Base-by-base conservation (phyloP, 2,888 invertebrate species). In the Mythimna loreyi region DNA sequence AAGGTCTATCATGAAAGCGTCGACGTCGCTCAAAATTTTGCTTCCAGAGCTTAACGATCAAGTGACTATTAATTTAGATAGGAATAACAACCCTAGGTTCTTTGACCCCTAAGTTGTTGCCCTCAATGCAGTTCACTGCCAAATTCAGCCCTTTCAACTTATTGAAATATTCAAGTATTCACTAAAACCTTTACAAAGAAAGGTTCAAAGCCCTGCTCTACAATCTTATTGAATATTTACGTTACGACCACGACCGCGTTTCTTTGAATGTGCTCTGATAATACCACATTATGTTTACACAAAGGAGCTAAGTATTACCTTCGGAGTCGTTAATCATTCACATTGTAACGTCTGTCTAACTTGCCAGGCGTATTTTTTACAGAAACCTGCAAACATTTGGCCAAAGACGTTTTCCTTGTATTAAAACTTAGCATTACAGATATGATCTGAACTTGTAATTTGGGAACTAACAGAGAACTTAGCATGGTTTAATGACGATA, bases 121-220 rank as follows among this genome's bases (percentile, higher is more conserved):
- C 72, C 75, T 49, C 47, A 68, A 73, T 67, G 66, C 60, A 65
- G 53, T 67, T 62, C 52, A 61, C 21, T 43, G 58, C 13, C 33
- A 67, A 65, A 25, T 70, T 33, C n/a, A 72, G 70, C 58, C 66
- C 64, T 59, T 82, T 73, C 64, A 81, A 66, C 49, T 67, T 67
- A 78, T 74, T 83, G 65, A 73, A 69, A 49, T 33, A 55, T 52
- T 60, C 9, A 60, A 57, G 45, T 52, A 43, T 63, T 28, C n/a
- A 60, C n/a, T n/a, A 43, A 56, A 63, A 55, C 47, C 43, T 60
- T 67, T 53, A 69, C 55, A 16, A 53, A 25, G n/a, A 43, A 50
- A 55, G 59, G 81, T 82, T 83, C 79, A 82, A 70, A 75, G 71
- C 13, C 65, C 65, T 67, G 36, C 9, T 40, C 23, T 63, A 50